Base-by-base conservation (phyloP, 2,113 vertebrate genomes). In the Rutilus rutilus region DNA sequence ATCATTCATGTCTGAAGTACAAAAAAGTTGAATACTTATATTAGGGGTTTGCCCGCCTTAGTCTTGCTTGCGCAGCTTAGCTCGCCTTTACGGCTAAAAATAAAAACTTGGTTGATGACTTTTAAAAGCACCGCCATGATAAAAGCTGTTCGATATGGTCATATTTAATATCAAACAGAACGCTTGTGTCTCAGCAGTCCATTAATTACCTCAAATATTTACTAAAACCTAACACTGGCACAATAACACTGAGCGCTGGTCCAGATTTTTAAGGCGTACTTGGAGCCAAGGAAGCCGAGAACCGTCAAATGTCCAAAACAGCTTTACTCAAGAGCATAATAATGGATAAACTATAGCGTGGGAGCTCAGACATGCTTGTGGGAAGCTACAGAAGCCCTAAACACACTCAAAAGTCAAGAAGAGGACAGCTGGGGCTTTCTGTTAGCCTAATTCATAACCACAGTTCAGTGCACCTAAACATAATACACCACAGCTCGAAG, bases 281-380 rank as follows among this genome's bases (percentile, higher is more conserved):
- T 39, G 14, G 36, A 47, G 78, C 59, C 59, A 81, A 60, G 59
- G 15, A 64, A 5, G 59, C 8, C 27, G 62, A 59, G 10, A 59
- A 59, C 60, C 23, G 1, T 64, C 6, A 47, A 47, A n/a, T 27
- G 4, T 80, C 57, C 15, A 45, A 64, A 80, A 64, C 36, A 42
- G 59, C 78, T 81, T 64, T 79, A 39, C 77, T n/a, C 77, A 39
- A 79, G 77, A 79, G 77, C 5, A 42, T 15, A 79, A 78, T 57
- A 78, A 42, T 79, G 54, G 19, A 79, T 60, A 25, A 79, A 59
- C 54, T n/a, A 79, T 11, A 25, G 77, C 3, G 54, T 59, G 77
- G 77, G 77, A 78, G 8, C 54, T 78, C 54, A 78, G 77, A 79
- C 54, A 39, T 15, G 52, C 39, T 54, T 79, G 77, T 79, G 54